These are phyloP conservation scores for Scolanthus callimorphus DNA, from an alignment of 92 coral and sea anemone species.

Conservation along the genomic window DNA sequence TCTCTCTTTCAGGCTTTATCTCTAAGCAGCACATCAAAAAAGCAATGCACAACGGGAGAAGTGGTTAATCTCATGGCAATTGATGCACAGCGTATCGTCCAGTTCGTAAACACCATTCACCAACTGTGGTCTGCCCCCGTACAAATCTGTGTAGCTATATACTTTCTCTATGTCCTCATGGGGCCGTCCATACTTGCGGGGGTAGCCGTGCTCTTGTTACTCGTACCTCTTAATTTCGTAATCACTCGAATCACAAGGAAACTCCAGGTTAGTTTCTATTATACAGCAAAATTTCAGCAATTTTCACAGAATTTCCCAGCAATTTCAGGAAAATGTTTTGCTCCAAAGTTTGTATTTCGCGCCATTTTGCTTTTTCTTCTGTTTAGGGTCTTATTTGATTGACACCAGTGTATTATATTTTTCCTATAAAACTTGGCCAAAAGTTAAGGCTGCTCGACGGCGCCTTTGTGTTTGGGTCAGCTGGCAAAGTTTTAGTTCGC, in stretches of 20 bases:
- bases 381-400: too few species aligned
- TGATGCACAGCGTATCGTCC: conserved; percentile 75
- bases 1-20: conserved; percentile 77
- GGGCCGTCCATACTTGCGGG: conserved; percentile 88
- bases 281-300: too few species aligned
- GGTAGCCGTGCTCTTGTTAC: conserved; percentile 59
- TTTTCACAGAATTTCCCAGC: too few species aligned
- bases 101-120: conserved; percentile 52
- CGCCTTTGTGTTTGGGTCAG: too few species aligned
- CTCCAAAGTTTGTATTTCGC: too few species aligned
- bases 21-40: conserved; percentile 68
- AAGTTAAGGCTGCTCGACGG: too few species aligned
- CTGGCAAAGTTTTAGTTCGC: too few species aligned
- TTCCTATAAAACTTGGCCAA: too few species aligned
- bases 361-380: too few species aligned
- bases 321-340: too few species aligned
- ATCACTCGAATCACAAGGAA: conserved; percentile 48
- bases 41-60: conserved; percentile 85
- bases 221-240: conserved; percentile 72
- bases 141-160: conserved; percentile 67
- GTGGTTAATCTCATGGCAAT: conserved; percentile 87
- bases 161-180: conserved; percentile 83
- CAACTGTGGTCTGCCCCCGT: conserved; percentile 89
- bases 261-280: conserved; percentile 62
- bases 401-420: too few species aligned